These are phyloP conservation scores for Gryon sp. DNA, from an alignment of 1,140 invertebrate species.

Conservation along the genomic window DNA sequence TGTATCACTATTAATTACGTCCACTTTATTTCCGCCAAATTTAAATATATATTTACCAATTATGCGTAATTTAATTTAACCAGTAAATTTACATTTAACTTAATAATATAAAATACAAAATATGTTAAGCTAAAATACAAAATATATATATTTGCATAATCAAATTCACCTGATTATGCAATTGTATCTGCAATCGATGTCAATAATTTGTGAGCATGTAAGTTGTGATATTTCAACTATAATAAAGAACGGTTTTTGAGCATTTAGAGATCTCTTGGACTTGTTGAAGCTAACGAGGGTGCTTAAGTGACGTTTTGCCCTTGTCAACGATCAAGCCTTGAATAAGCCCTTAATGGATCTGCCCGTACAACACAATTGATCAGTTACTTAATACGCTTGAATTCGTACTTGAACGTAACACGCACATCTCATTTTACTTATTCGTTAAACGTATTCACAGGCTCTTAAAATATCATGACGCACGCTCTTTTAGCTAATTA, in stretches of 20 bases:
- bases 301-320: conserved; percentile 54
- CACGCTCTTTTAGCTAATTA: conserved; percentile 40
- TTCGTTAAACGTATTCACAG: conserved; percentile 25
- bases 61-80: too few species aligned
- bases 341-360: conserved; percentile 59
- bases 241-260: too few species aligned
- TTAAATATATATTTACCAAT: too few species aligned
- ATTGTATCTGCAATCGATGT: too few species aligned
- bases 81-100: too few species aligned
- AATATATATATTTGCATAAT: too few species aligned
- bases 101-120: too few species aligned
- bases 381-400: conserved; percentile 52
- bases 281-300: conserved; percentile 23
- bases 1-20: neutral
- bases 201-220: too few species aligned
- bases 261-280: too few species aligned
- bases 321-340: conserved; percentile 50
- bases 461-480: conserved; percentile 45
- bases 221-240: too few species aligned
- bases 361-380: conserved; percentile 52
- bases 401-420: conserved; percentile 46
- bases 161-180: too few species aligned
- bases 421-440: conserved; percentile 39
- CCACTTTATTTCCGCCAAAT: conserved; percentile 11
- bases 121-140: too few species aligned